Evolutionary conservation across 2,888 invertebrate species (phyloP).

Genomic region (Leptothorax acervorum): DNA sequence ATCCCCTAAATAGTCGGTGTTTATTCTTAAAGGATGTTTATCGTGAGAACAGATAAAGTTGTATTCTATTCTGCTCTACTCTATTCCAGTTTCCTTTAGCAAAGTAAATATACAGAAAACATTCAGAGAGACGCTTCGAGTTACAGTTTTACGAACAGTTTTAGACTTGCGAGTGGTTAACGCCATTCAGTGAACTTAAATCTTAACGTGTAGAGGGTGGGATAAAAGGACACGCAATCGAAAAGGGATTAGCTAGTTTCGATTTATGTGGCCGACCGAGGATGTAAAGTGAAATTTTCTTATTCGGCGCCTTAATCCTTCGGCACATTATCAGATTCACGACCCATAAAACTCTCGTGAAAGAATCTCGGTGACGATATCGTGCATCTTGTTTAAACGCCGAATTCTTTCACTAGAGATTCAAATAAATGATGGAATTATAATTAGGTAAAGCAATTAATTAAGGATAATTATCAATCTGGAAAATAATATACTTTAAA

Average conservation of each 20-base stretch:
- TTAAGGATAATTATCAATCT: neutral
- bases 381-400: neutral
- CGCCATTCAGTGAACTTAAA: conserved; percentile 37
- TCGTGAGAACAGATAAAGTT: conserved; percentile 10
- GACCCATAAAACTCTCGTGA: conserved; percentile 28
- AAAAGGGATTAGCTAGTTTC: conserved; percentile 48
- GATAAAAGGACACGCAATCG: conserved; percentile 38
- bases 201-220: conserved; percentile 20
- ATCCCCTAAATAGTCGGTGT: neutral
- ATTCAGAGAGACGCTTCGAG: conserved; percentile 24
- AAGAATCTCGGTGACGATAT: conserved; percentile 8
- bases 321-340: conserved; percentile 49
- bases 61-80: conserved; percentile 25
- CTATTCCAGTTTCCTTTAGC: conserved; percentile 25
- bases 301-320: conserved; percentile 46
- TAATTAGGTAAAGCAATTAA: neutral
- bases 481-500: neutral
- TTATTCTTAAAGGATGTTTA: conserved; percentile 25
- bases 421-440: neutral
- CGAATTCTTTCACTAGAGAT: neutral
- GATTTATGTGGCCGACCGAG: conserved; percentile 41
- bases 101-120: conserved; percentile 46
- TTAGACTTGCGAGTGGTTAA: conserved; percentile 31
- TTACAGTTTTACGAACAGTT: conserved; percentile 17
- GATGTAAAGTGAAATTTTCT: conserved; percentile 54